Evolutionary conservation across 2,888 invertebrate species (phyloP).

Genomic region (Gibbula magus): DNA sequence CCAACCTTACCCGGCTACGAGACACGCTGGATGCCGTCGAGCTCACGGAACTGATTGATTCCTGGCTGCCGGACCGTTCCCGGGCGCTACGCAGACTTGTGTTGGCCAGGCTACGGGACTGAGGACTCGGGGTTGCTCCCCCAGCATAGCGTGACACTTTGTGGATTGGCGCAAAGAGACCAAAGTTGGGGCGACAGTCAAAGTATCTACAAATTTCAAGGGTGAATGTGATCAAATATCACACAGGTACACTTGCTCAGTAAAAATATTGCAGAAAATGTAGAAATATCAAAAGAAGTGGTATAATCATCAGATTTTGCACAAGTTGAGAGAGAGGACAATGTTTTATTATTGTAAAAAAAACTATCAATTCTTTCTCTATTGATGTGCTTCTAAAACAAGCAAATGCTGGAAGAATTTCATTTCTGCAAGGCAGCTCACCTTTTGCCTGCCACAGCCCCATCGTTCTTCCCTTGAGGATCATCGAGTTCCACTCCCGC

Average conservation of each 20-base stretch:
- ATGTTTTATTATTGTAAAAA: too few relatives aligned
- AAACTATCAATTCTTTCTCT: too few relatives aligned
- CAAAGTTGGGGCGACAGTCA: conserved; percentile 91
- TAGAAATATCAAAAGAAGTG: too few relatives aligned
- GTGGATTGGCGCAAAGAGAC: conserved; percentile 92
- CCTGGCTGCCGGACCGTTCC: conserved; percentile 79
- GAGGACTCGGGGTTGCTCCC: conserved; percentile 53
- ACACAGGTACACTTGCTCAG: too few relatives aligned
- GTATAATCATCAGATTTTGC: too few relatives aligned
- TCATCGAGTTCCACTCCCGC: conserved; percentile 97
- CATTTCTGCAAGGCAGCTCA: conserved; percentile 73
- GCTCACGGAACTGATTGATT: conserved; percentile 90
- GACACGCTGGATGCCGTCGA: conserved; percentile 77
- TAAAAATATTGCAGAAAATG: too few relatives aligned
- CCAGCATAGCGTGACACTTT: conserved; percentile 80
- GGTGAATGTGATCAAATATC: too few relatives aligned
- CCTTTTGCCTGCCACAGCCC: conserved; percentile 93
- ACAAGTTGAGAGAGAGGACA: neutral
- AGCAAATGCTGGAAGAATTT: neutral
- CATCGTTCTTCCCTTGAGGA: conserved; percentile 95
- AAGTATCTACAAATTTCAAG: conserved; percentile 83
- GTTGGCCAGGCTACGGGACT: conserved; percentile 55
- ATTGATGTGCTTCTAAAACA: neutral
- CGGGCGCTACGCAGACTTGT: conserved; percentile 61
- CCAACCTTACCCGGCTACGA: conserved; percentile 84